Evolutionary conservation across 2,888 invertebrate genomes (phyloP), one percentile per base, ranked within the genome.

Genomic region (Agrotis clavis): DNA sequence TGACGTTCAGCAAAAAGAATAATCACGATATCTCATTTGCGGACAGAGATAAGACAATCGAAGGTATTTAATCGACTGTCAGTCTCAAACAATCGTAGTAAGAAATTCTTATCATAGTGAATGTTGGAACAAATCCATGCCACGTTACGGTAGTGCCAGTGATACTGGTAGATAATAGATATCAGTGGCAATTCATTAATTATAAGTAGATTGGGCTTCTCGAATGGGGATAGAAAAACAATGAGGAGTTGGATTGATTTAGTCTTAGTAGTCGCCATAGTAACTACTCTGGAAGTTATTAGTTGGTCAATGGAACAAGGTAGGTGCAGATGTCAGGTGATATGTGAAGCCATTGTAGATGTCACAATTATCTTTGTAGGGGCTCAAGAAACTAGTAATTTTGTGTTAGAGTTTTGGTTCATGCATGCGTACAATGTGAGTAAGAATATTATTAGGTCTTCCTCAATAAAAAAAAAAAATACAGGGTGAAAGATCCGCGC

Each of bases 21-120:
- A n/a, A 61, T 61, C 56, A 71, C 47, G 67, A 64, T 48, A 70
- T 60, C 60, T 79, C 63, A 79, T 79, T 77, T 71, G 53, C 57
- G 53, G 48, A 0, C n/a, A 14, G 1, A 64, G 71, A 57, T 82
- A 62, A 77, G 30, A 77, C 71, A 81, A 77, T 67, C 48, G 25
- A 56, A 71, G 63, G 71, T 67, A 79, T 77, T 81, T 70, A 81
- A 79, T 79, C 56, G 56, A 45, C 56, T 77, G 79, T 79, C 82
- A 77, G 18, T 63, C 4, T 21, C 30, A 14, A 14, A 76, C 48
- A 66, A 62, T 50, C 47, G 60, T 60, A 7, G 50, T 53, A 67
- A 47, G 53, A 76, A 50, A 51, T 41, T 47, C 25, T 59, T 77
- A 78, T 77, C 81, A 60, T n/a, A 47, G 41, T 53, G 19, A 71